Percentiles rank a stretch among this genome's conserved stretches.
Conservation (phyloP, 2,797 vertebrate genomes). For the Periparus ater region DNA sequence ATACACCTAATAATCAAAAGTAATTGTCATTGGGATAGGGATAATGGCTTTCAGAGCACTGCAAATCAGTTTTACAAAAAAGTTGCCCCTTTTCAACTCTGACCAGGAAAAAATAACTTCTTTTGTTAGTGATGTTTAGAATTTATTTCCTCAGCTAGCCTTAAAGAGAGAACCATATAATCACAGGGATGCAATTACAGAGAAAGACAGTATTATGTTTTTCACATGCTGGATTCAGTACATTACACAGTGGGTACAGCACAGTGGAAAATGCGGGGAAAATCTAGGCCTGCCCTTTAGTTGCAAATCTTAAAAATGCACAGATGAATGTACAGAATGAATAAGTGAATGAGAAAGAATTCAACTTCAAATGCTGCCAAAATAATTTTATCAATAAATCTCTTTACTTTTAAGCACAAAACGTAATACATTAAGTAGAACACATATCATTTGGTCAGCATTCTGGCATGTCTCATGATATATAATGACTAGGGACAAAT, state of each 20-base stretch:
- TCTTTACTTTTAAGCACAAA: constrained; percentile 2
- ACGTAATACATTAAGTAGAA: constrained; percentile 1
- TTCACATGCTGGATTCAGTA: neutral
- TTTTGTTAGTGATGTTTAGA: neutral
- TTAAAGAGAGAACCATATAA: neutral
- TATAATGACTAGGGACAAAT: neutral
- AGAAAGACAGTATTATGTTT: neutral
- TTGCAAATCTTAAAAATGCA: neutral
- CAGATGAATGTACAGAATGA: neutral
- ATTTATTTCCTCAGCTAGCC: neutral
- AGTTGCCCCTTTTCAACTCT: neutral
- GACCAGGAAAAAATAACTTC: neutral
- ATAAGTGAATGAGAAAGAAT: neutral
- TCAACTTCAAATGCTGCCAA: neutral
- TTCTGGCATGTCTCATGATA: constrained; percentile 29
- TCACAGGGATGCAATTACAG: neutral
- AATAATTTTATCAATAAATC: neutral
- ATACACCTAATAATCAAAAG: neutral
- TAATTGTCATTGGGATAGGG: neutral
- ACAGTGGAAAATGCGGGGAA: neutral
- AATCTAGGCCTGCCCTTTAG: neutral
- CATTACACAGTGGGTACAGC: neutral
- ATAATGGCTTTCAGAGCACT: neutral
- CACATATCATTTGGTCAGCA: constrained; percentile 14
- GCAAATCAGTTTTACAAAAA: neutral